Percentiles rank a stretch among this genome's conserved stretches.
These are phyloP conservation scores for Eremophila alpestris DNA, from an alignment of 2,797 vertebrate genomes.

Conservation along the genomic window DNA sequence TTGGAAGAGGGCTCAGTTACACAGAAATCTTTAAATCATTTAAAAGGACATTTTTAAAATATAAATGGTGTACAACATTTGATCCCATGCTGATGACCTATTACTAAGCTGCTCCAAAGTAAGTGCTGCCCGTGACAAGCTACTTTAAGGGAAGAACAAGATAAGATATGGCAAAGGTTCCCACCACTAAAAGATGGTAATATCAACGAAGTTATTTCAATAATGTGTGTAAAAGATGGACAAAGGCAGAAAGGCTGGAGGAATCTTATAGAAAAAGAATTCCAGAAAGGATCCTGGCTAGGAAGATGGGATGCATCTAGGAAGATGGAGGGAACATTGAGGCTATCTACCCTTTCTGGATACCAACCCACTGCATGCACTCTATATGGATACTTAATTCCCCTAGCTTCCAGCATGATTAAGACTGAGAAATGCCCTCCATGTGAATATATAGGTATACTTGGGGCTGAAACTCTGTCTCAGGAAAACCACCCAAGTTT, in stretches of 20 bases:
- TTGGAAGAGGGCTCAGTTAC: neutral
- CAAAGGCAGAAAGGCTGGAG: neutral
- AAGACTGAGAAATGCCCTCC: neutral
- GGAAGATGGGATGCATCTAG: too few species aligned
- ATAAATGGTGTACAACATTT: neutral
- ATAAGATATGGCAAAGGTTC: neutral
- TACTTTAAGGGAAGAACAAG: neutral
- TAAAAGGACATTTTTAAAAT: neutral
- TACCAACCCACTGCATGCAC: neutral
- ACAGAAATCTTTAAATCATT: neutral
- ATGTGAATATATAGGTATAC: neutral
- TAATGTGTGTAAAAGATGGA: neutral
- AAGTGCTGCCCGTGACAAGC: neutral
- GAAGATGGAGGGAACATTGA: neutral
- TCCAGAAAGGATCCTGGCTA: neutral
- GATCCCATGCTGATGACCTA: neutral
- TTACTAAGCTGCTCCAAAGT: neutral
- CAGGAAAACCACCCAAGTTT: conserved; percentile 36
- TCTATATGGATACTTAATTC: neutral
- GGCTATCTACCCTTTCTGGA: neutral
- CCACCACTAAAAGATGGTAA: neutral
- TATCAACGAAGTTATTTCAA: neutral
- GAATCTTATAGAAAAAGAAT: neutral
- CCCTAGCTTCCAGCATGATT: neutral
- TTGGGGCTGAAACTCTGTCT: neutral